These are phyloP conservation scores for Cephus sareptanus DNA, from an alignment of 2,888 invertebrate species.

Conservation along the genomic window DNA sequence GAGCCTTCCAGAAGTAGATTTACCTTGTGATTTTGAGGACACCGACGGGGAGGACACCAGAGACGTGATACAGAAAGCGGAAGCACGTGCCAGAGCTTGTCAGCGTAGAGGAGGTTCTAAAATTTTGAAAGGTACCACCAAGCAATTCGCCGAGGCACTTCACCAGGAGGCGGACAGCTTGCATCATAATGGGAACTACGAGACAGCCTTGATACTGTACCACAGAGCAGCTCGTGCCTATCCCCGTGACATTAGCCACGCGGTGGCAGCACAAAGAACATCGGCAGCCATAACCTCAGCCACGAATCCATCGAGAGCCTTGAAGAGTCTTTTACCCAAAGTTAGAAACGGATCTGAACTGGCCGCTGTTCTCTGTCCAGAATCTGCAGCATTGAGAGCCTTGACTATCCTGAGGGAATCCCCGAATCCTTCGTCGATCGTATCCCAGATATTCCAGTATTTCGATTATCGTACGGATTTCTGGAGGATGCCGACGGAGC, in stretches of 20 bases:
- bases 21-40: slow-evolving; percentile 11
- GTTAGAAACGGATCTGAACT: slow-evolving; percentile 29
- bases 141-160: slow-evolving; percentile 46
- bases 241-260: slow-evolving; percentile 48
- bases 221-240: slow-evolving; percentile 50
- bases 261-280: slow-evolving; percentile 44
- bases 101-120: slow-evolving; percentile 23
- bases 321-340: slow-evolving; percentile 28
- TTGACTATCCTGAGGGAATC: slow-evolving; percentile 38
- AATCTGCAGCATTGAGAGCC: slow-evolving; percentile 39
- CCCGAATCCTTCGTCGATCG: slow-evolving; percentile 34
- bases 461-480: slow-evolving; percentile 41
- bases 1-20: slow-evolving; percentile 4
- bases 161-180: slow-evolving; percentile 53
- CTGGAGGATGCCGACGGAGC: slow-evolving; percentile 18
- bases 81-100: slow-evolving; percentile 35
- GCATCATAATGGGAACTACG: slow-evolving; percentile 51
- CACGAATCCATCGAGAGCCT: slow-evolving; percentile 38
- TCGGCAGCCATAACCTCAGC: slow-evolving; percentile 47
- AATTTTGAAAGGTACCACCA: slow-evolving; percentile 23
- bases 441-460: slow-evolving; percentile 41
- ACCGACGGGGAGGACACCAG: slow-evolving; percentile 29
- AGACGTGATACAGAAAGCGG: slow-evolving; percentile 36
- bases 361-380: slow-evolving; percentile 38
- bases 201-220: slow-evolving; percentile 55